These are phyloP conservation scores for Epizoanthus rinbou DNA, from an alignment of 92 coral and sea anemone genomes.

Conservation along the genomic window DNA sequence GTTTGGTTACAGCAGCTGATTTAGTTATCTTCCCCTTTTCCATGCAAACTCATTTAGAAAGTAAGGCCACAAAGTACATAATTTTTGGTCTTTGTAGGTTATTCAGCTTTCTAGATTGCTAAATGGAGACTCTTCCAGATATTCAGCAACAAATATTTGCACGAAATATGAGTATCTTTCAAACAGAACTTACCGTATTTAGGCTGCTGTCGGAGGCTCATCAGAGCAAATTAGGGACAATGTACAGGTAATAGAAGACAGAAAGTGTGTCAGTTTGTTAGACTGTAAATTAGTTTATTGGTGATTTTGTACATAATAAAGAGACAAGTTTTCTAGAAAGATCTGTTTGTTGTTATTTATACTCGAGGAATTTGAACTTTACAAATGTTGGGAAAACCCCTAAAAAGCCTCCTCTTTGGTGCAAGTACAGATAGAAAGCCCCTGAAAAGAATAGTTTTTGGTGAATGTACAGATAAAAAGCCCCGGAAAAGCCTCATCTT, in stretches of 20 bases:
- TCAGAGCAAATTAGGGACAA: not conserved
- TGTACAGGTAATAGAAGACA: conserved; percentile 20
- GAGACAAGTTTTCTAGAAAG: conserved; percentile 19
- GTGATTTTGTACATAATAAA: conserved; percentile 43
- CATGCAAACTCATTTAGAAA: not conserved
- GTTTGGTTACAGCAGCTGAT: not conserved
- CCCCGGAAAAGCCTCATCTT: too few species aligned
- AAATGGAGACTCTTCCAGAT: too few species aligned
- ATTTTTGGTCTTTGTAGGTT: too few species aligned
- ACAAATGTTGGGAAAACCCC: not conserved
- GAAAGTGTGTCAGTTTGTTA: conserved; percentile 5
- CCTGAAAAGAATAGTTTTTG: too few species aligned
- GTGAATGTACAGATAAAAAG: too few species aligned
- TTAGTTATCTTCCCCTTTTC: not conserved
- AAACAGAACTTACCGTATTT: not conserved
- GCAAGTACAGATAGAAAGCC: too few species aligned
- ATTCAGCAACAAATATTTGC: too few species aligned
- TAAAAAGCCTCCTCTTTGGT: too few species aligned
- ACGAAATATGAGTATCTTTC: conserved; percentile 6
- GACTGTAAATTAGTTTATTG: conserved; percentile 21
- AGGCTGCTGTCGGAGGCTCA: not conserved
- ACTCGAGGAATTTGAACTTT: not conserved
- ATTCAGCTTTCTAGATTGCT: too few species aligned
- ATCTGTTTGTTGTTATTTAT: not conserved
- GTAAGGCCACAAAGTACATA: not conserved